Conservation (phyloP, 2,797 vertebrate species). For the Prionace glauca region DNA sequence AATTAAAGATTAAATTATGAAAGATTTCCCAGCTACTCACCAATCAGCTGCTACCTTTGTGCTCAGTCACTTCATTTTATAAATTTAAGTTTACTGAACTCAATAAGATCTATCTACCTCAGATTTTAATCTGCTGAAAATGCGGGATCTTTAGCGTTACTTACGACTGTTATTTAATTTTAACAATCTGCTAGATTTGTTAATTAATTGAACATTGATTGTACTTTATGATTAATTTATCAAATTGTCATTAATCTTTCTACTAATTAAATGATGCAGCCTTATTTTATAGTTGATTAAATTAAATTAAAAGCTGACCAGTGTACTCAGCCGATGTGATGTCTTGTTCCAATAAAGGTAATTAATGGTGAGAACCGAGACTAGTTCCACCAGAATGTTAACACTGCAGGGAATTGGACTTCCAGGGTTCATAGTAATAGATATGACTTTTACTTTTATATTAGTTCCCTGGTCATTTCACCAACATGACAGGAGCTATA, state of each 20-base stretch:
- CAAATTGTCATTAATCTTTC: not conserved
- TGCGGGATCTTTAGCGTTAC: not conserved
- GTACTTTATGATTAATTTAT: not conserved
- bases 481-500: too few species aligned
- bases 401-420: not conserved
- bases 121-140: too few species aligned
- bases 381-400: not conserved
- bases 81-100: too few species aligned
- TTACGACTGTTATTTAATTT: not conserved
- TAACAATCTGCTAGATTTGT: not conserved
- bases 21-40: too few species aligned
- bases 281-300: not conserved
- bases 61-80: too few species aligned
- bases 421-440: not conserved
- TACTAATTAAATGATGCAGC: not conserved
- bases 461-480: not conserved
- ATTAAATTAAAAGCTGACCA: not conserved
- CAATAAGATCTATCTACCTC: too few species aligned
- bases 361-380: not conserved
- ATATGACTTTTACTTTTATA: not conserved
- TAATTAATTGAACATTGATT: not conserved
- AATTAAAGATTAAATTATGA: too few species aligned
- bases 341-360: not conserved
- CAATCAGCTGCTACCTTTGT: too few species aligned
- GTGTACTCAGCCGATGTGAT: too few species aligned